A percentile compares a stretch with the other conserved stretches of the same genome.
Conservation (phyloP, 2,113 vertebrate species). For the Menidia beryllina region DNA sequence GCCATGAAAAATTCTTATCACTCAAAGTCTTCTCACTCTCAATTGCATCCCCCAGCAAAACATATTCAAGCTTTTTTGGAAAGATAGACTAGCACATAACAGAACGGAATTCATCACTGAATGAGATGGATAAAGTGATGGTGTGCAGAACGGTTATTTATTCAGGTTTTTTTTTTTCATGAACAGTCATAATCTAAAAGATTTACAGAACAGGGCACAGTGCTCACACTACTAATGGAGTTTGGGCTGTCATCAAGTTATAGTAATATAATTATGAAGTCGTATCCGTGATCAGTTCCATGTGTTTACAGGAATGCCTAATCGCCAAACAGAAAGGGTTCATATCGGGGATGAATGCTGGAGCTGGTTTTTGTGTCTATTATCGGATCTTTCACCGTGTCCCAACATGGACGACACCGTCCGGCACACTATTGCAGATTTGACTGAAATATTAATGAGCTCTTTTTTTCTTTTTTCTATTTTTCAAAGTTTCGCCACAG, state of each 20-base stretch:
- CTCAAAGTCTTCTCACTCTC: conserved; percentile 48
- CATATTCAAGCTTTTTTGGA: conserved; percentile 54
- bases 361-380: neutral
- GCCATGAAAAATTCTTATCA: conserved; percentile 61
- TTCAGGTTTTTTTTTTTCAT: conserved; percentile 23
- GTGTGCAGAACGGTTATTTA: conserved; percentile 6
- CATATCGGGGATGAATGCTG: conserved; percentile 16
- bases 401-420: neutral
- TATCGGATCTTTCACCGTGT: neutral
- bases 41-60: conserved; percentile 52
- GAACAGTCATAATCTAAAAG: conserved; percentile 23
- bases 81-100: conserved; percentile 55
- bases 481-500: too few relatives aligned
- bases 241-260: conserved; percentile 49
- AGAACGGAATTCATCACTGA: conserved; percentile 25
- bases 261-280: conserved; percentile 61
- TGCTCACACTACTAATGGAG: conserved; percentile 42
- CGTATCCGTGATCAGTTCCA: conserved; percentile 62
- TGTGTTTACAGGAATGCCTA: conserved; percentile 54
- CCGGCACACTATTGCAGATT: neutral
- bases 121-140: conserved; percentile 26
- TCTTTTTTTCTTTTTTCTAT: neutral
- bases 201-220: conserved; percentile 37
- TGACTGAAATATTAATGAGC: neutral
- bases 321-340: conserved; percentile 24